A percentile compares a stretch with the other conserved stretches of the same genome.
phyloP scores from a whole-genome alignment of 2,113 vertebrate species.

The Sinocyclocheilus maitianheensis region DNA sequence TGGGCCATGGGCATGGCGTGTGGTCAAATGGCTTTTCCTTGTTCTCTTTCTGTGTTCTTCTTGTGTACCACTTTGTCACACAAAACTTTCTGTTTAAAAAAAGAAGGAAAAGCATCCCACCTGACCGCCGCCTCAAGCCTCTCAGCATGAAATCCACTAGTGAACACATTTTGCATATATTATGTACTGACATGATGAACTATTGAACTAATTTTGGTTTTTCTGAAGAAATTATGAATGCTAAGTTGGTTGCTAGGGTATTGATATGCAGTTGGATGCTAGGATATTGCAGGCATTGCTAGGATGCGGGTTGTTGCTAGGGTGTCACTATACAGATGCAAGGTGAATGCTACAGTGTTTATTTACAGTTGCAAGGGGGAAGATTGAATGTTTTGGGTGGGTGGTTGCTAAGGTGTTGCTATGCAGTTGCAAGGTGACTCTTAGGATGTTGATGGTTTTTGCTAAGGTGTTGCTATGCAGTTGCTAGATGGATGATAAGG shows the following conservation, averaged over 20 bases:
- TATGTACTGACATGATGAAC: neutral
- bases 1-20: slow-evolving; percentile 55
- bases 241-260: neutral
- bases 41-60: slow-evolving; percentile 53
- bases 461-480: neutral
- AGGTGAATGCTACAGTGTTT: neutral
- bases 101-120: neutral
- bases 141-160: slow-evolving; percentile 27
- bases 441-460: neutral
- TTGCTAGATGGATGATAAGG: no score
- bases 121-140: neutral
- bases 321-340: neutral
- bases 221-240: neutral
- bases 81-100: slow-evolving; percentile 39
- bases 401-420: neutral
- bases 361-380: neutral
- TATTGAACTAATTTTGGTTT: neutral
- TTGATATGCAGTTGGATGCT: neutral
- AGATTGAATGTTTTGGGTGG: neutral
- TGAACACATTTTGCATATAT: slow-evolving; percentile 3
- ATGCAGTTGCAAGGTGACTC: no score
- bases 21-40: slow-evolving; percentile 65
- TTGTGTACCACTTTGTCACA: slow-evolving; percentile 52
- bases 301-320: neutral
- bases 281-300: neutral